A percentile compares a stretch with the other conserved stretches of the same genome.
Evolutionary conservation across 2,113 vertebrate species (phyloP).

Genomic region (Etia nguti): DNA sequence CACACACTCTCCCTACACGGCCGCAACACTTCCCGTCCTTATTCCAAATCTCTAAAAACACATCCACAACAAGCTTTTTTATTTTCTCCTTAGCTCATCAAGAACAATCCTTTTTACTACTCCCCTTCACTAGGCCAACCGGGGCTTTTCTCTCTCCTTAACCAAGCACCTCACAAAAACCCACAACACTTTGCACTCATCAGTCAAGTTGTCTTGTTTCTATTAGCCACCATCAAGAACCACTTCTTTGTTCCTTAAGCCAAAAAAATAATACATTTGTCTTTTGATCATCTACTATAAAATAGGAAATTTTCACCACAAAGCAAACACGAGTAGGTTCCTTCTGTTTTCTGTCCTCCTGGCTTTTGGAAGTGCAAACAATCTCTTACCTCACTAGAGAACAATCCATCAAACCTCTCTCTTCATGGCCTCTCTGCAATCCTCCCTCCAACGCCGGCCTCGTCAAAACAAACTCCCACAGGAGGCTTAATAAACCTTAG

Average conservation of each 20-base stretch:
- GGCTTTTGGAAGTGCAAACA: neutral
- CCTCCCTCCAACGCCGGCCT: neutral
- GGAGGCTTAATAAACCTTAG: neutral
- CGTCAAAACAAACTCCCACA: neutral
- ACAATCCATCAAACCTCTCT: neutral
- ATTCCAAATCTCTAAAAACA: neutral
- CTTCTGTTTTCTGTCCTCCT: neutral
- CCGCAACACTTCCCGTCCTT: slow-evolving; percentile 27
- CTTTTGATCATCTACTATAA: neutral
- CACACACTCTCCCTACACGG: slow-evolving; percentile 11
- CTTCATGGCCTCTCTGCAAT: neutral
- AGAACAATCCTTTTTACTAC: neutral
- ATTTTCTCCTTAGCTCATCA: neutral
- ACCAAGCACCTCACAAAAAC: neutral
- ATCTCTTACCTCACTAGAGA: neutral
- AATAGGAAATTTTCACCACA: neutral
- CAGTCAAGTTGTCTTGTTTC: neutral
- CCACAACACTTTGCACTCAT: neutral
- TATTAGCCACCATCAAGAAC: neutral
- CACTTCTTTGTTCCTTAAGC: neutral
- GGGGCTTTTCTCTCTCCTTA: neutral
- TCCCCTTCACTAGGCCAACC: neutral
- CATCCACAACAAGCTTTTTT: neutral
- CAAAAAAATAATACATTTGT: neutral
- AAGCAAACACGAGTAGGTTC: neutral